Conservation (phyloP, 2,797 vertebrate genomes). For the Pantherophis vulpinus region DNA sequence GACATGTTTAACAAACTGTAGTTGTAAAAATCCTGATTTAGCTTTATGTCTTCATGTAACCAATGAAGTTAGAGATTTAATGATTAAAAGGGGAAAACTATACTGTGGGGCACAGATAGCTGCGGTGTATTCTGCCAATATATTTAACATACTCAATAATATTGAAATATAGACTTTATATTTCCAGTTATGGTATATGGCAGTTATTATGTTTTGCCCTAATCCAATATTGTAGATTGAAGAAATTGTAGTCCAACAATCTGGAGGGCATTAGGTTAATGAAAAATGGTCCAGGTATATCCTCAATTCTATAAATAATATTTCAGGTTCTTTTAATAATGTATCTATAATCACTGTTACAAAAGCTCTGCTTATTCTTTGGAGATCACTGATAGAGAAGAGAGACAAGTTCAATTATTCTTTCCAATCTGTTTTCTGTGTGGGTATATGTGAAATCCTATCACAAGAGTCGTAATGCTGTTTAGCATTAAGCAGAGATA, state of each 20-base stretch:
- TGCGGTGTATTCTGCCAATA: neutral
- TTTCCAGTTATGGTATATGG: neutral
- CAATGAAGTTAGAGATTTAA: neutral
- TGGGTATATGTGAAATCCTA: constrained; percentile 9
- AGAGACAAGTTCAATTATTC: neutral
- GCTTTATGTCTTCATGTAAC: neutral
- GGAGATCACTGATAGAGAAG: neutral
- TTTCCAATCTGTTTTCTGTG: neutral
- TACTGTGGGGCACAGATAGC: neutral
- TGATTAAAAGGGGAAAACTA: neutral
- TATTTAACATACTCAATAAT: fast-evolving
- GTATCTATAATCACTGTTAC: neutral
- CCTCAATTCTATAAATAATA: neutral
- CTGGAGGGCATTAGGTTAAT: neutral
- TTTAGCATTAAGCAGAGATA: constrained; percentile 38
- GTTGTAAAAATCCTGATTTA: neutral
- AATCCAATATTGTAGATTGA: neutral
- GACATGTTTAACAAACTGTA: neutral
- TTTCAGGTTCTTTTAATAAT: fast-evolving
- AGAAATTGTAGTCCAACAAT: neutral
- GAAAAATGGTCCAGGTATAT: neutral
- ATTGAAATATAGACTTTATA: neutral
- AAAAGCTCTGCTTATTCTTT: neutral
- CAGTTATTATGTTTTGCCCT: neutral
- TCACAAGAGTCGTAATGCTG: constrained; percentile 41